Evolutionary conservation across 1,140 invertebrate genomes (phyloP).

Genomic region (Helicoverpa zea): DNA sequence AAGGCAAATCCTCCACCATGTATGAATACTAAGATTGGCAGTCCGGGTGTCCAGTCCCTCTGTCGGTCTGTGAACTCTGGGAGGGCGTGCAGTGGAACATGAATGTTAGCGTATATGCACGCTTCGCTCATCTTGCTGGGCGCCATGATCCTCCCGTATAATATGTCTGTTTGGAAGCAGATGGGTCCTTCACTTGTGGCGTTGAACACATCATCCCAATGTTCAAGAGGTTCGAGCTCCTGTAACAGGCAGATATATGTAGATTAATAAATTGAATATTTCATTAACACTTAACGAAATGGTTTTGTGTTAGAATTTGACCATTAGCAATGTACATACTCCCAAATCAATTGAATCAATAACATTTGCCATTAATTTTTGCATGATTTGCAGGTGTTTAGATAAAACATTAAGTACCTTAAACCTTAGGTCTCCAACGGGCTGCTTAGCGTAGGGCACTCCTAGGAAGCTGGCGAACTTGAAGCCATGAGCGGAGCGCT

Average conservation of each 20-base stretch:
- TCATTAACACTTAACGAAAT: background rate
- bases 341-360: too few relatives aligned
- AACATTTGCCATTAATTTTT: too few relatives aligned
- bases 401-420: constrained; percentile 53
- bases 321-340: background rate
- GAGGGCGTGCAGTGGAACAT: constrained; percentile 68
- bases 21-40: constrained; percentile 90
- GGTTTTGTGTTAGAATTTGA: background rate
- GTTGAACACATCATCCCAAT: constrained; percentile 86
- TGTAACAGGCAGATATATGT: constrained; percentile 62
- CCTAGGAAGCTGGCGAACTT: constrained; percentile 71
- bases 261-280: background rate
- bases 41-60: constrained; percentile 60
- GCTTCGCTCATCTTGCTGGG: constrained; percentile 65
- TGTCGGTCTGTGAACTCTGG: constrained; percentile 35
- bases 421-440: constrained; percentile 63
- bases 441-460: constrained; percentile 74
- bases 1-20: constrained; percentile 91
- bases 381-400: too few relatives aligned
- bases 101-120: constrained; percentile 76
- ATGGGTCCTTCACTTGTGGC: constrained; percentile 86
- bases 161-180: constrained; percentile 82
- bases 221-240: constrained; percentile 87
- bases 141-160: constrained; percentile 67
- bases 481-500: constrained; percentile 47